Evolutionary conservation across 2,888 invertebrate species (phyloP), one percentile per base, ranked within the genome.

Genomic region (Pedicia rivosa): DNA sequence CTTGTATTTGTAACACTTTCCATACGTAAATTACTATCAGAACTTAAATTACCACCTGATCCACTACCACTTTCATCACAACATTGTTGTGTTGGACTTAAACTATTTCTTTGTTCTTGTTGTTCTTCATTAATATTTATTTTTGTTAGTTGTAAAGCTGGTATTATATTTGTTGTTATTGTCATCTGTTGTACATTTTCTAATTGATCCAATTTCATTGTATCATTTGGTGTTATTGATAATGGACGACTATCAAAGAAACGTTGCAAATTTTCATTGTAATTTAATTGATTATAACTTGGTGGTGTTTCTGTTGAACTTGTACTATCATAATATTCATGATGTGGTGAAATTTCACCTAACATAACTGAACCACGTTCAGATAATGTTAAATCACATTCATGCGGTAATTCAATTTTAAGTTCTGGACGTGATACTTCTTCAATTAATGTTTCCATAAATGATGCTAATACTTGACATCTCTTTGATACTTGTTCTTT

Each of bases 261-360:
- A 44, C 74, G 65, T 52, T 77, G 72, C 42, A 83, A 62, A 50
- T 80, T 90, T 49, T 86, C 84, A 48, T 80, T 81, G 54, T 81
- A 87, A 58, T 86, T 90, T 6, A 87, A 65, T 53, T 83, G 84
- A 50, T 74, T 81, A 63, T 88, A 88, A 51, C 81, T 86, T 6
- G 82, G 74, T 1, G 78, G 79, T 1, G 83, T 81, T 50, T 78
- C 82, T 0, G 75, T 74, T 17, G 82, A 81, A 9, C 80, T 78
- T 56, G 80, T 81, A 57, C 80, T 78, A 48, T 80, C 80, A 48
- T 68, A 74, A 54, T 75, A 74, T 37, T 83, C 83, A 49, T 82
- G 81, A 54, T 84, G 82, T 0, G 84, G 84, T 2, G 84, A 86
- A 47, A 86, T 82, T 51, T 78, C 81, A 5, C 84, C 83, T 9